phyloP scores from a whole-genome alignment of 2,113 vertebrate species.

The Bubalus kerabau region DNA sequence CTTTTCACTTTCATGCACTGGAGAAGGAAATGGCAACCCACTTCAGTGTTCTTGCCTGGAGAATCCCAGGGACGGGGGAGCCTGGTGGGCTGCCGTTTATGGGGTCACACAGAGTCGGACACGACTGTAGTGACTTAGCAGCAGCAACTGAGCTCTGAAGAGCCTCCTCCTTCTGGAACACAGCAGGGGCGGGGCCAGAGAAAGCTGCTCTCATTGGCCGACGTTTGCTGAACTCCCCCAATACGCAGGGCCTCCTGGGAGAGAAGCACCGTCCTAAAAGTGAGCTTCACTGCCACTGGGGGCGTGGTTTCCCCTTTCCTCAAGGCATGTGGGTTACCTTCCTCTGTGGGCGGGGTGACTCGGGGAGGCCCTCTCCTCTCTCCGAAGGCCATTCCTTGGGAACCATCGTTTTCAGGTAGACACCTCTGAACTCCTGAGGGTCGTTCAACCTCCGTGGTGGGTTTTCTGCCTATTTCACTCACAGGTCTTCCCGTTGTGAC shows the following conservation, averaged over 20 bases:
- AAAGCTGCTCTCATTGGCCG: neutral
- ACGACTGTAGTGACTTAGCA: too few relatives aligned
- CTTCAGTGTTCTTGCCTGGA: too few relatives aligned
- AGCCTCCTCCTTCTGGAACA: neutral
- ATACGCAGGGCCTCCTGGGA: neutral
- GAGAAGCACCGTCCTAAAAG: fast-evolving
- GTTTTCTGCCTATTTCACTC: neutral
- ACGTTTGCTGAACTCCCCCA: fast-evolving
- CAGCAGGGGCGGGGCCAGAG: neutral
- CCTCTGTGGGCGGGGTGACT: neutral
- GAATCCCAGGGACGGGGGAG: too few relatives aligned
- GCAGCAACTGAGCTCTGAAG: fast-evolving
- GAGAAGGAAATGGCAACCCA: too few relatives aligned
- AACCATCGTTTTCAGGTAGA: neutral
- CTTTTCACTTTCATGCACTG: too few relatives aligned
- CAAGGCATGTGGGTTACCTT: neutral
- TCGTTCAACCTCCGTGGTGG: neutral
- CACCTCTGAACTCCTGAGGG: neutral
- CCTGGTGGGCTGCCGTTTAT: too few relatives aligned
- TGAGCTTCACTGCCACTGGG: fast-evolving
- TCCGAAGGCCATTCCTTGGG: neutral
- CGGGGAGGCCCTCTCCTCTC: neutral
- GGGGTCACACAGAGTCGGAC: too few relatives aligned
- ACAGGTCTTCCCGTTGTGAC: neutral
- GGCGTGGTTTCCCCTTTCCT: neutral